Conservation (phyloP, 2,888 invertebrate genomes). For the Drosophila conformis region DNA sequence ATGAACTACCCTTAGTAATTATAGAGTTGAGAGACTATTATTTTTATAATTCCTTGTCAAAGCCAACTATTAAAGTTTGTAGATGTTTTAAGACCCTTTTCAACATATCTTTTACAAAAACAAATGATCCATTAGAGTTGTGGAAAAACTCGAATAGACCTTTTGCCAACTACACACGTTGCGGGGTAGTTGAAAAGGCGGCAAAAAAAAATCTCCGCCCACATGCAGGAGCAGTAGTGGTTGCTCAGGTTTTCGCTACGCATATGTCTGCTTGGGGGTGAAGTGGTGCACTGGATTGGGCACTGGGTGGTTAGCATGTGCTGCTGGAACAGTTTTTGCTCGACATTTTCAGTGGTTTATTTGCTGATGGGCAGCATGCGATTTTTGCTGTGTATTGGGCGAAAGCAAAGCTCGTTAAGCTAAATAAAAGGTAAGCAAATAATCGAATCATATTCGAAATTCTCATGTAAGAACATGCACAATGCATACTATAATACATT, state of each 20-base stretch:
- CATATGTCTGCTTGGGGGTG: slow-evolving; percentile 14
- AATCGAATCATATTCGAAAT: slow-evolving; percentile 53
- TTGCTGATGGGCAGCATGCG: slow-evolving; percentile 29
- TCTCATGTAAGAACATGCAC: slow-evolving; percentile 25
- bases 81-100: neutral
- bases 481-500: slow-evolving; percentile 13
- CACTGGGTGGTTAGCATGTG: slow-evolving; percentile 40
- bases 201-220: slow-evolving; percentile 22
- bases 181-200: slow-evolving; percentile 17
- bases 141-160: neutral
- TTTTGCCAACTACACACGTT: neutral
- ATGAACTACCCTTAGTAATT: neutral
- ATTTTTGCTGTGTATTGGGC: slow-evolving; percentile 2
- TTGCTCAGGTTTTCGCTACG: slow-evolving; percentile 22
- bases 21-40: neutral
- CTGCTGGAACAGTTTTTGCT: slow-evolving; percentile 31
- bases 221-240: slow-evolving; percentile 16
- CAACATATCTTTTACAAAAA: neutral
- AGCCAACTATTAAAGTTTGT: neutral
- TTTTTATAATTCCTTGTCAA: neutral
- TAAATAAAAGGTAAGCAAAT: slow-evolving; percentile 61
- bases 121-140: neutral
- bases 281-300: slow-evolving; percentile 24
- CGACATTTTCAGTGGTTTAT: slow-evolving; percentile 31
- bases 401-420: slow-evolving; percentile 62